Evolutionary conservation across 2,797 vertebrate genomes (phyloP).

Genomic region (Alcedo atthis): DNA sequence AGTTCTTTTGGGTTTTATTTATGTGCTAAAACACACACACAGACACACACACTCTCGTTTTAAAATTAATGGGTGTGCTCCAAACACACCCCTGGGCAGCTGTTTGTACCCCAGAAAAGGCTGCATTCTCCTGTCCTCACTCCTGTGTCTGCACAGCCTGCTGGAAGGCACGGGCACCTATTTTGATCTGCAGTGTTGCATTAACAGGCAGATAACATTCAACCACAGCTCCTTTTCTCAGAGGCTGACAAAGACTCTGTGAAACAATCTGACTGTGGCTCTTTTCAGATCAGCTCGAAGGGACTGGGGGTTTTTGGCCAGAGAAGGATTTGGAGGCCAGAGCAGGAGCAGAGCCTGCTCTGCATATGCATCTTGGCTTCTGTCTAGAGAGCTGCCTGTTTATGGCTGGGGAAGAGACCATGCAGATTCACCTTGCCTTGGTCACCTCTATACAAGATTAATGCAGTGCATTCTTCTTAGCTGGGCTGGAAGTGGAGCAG

Average conservation of each 20-base stretch:
- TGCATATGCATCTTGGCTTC: slow-evolving; percentile 28
- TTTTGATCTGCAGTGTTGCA: not conserved
- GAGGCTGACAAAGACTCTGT: not conserved
- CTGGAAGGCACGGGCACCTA: not conserved
- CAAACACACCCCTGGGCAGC: not conserved
- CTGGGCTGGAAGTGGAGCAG: slow-evolving; percentile 58
- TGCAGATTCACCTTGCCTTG: slow-evolving; percentile 65
- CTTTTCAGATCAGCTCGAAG: not conserved
- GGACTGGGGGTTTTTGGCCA: not conserved
- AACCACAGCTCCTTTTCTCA: not conserved
- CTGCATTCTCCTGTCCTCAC: not conserved
- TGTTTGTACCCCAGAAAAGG: not conserved
- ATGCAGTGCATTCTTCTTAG: slow-evolving; percentile 59
- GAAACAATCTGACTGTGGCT: not conserved
- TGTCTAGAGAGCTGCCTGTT: not conserved
- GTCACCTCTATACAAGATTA: slow-evolving; percentile 66
- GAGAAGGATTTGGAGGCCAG: not conserved
- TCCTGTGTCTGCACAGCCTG: not conserved
- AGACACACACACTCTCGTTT: not conserved
- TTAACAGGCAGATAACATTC: not conserved
- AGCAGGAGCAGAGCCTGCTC: not conserved
- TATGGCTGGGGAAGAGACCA: slow-evolving; percentile 27
- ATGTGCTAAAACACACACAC: not conserved
- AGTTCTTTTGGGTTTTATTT: not conserved
- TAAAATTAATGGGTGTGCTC: not conserved